phyloP scores from a whole-genome alignment of 2,797 vertebrate species.

The Tiaroga cobitis region DNA sequence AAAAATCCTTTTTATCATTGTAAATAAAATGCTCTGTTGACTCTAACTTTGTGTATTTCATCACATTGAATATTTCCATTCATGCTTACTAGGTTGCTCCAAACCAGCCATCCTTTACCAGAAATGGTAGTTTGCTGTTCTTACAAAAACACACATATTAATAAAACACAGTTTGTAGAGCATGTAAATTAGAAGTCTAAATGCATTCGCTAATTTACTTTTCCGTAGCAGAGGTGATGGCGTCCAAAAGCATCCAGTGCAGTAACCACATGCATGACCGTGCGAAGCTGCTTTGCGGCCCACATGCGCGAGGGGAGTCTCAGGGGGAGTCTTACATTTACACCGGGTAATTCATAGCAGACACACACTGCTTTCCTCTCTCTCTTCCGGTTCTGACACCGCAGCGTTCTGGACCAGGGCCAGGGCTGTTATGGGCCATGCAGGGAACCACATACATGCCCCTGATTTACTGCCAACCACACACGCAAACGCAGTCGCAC shows the following conservation, averaged over 20 bases:
- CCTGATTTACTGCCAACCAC: conserved; percentile 28
- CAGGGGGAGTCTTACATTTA: conserved; percentile 71
- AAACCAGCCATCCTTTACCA: background rate
- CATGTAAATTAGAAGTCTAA: conserved; percentile 25
- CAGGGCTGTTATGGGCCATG: conserved; percentile 28
- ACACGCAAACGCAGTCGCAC: conserved; percentile 41
- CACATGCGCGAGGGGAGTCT: conserved; percentile 55
- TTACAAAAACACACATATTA: conserved; percentile 22
- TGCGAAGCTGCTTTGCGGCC: too few relatives aligned
- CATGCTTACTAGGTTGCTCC: background rate
- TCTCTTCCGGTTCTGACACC: conserved; percentile 45
- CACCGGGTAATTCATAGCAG: conserved; percentile 66
- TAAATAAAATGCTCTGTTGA: conserved; percentile 17
- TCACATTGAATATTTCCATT: background rate
- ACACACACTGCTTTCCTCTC: conserved; percentile 59
- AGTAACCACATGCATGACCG: background rate
- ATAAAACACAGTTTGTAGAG: conserved; percentile 27
- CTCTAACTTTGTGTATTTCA: background rate
- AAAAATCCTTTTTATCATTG: background rate
- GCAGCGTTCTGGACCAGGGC: conserved; percentile 26
- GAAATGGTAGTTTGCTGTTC: background rate
- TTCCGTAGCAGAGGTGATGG: conserved; percentile 6
- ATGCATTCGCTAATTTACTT: conserved; percentile 46
- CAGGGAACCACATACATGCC: conserved; percentile 30
- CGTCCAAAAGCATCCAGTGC: background rate